Percentiles rank a stretch among this genome's conserved stretches.
These are phyloP conservation scores for Pitangus sulphuratus DNA, from an alignment of 2,797 vertebrate species.

Conservation along the genomic window DNA sequence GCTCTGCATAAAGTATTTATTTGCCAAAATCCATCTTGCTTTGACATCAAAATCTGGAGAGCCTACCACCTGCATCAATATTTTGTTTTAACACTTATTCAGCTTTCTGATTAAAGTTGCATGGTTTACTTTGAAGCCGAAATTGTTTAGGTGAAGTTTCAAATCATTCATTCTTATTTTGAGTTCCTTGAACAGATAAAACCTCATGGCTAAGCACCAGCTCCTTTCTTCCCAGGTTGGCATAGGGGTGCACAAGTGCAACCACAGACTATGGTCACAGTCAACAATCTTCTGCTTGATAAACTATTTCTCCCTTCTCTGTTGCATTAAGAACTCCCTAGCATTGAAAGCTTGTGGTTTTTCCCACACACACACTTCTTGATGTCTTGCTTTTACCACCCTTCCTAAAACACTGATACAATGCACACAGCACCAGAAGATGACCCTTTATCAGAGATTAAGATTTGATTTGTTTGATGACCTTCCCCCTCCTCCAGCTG, in stretches of 20 bases:
- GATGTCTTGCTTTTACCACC: background rate
- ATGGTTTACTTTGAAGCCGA: background rate
- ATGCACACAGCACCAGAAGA: background rate
- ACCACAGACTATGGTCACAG: background rate
- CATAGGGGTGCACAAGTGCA: background rate
- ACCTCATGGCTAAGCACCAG: background rate
- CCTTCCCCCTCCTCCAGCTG: background rate
- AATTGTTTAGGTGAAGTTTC: background rate
- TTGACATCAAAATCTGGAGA: background rate
- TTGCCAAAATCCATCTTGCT: background rate
- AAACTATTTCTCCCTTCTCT: background rate
- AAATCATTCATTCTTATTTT: background rate
- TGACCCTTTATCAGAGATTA: background rate
- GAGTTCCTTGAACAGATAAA: background rate
- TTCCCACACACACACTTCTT: fast-evolving
- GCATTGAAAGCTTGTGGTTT: background rate
- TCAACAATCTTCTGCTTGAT: background rate
- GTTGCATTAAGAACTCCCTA: background rate
- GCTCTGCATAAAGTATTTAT: background rate
- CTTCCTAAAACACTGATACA: background rate
- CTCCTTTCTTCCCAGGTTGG: background rate
- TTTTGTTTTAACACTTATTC: background rate
- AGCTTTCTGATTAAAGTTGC: background rate
- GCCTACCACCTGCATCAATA: background rate
- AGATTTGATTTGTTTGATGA: background rate